phyloP scores from a whole-genome alignment of 2,113 vertebrate species.

The Indicator maculatus region DNA sequence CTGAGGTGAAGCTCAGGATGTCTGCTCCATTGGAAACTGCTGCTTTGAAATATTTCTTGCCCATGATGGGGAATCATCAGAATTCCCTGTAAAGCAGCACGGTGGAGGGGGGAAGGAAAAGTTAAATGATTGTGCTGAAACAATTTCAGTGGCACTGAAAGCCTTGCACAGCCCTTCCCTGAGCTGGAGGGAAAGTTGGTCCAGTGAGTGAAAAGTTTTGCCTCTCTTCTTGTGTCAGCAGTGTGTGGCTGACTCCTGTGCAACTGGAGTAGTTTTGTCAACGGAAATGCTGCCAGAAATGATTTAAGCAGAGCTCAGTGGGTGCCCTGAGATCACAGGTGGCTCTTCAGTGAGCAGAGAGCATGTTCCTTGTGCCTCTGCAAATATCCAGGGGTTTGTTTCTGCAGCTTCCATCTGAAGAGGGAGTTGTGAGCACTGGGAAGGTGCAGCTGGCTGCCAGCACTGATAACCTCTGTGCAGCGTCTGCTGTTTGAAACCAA shows the following conservation, averaged over 20 bases:
- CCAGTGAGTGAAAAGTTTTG: neutral
- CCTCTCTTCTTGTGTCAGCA: neutral
- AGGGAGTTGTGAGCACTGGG: neutral
- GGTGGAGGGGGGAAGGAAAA: neutral
- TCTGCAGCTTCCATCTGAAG: neutral
- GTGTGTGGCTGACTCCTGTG: neutral
- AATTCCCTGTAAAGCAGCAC: neutral
- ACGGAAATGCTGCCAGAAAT: neutral
- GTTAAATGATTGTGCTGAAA: neutral
- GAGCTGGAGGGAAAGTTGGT: neutral
- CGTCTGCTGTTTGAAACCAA: neutral
- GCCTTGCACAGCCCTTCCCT: neutral
- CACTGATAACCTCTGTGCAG: neutral
- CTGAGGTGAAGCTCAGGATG: neutral
- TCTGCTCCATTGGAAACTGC: neutral
- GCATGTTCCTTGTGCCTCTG: neutral
- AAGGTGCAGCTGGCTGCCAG: neutral
- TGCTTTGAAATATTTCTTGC: neutral
- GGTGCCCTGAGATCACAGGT: neutral
- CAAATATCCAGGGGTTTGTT: neutral
- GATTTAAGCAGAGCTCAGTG: neutral
- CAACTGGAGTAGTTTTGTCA: neutral
- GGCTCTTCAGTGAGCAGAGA: neutral
- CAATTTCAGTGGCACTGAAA: neutral
- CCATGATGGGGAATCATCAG: neutral